Evolutionary conservation across 2,888 invertebrate species (phyloP), one percentile per base, ranked within the genome.

Genomic region (Kuschelorhynchus macadamiae): DNA sequence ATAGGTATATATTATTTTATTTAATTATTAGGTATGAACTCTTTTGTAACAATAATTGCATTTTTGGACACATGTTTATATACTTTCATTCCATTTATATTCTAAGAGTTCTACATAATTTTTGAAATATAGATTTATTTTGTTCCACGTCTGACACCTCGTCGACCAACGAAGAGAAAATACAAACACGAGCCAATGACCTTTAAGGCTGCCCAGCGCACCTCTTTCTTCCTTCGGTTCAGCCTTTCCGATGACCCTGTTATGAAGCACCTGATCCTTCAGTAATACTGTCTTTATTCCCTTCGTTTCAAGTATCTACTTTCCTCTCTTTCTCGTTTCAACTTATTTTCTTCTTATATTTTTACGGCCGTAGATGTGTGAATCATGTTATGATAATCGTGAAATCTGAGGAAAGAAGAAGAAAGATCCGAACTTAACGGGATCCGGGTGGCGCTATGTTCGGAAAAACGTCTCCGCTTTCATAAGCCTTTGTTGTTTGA

Each of bases 151-250:
- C 16, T 65, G 8, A 1, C 16, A 59, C 8, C 33, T 65, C 65
- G 16, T 57, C 16, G 42, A 46, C n/a, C n/a, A 14, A n/a, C 20
- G 14, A 60, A 39, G 60, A 60, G 65, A 66, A 66, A 66, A 66
- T 52, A 59, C 66, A 59, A 66, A 60, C 55, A 60, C 46, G 53
- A 67, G 67, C 61, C 67, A 67, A 61, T 67, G 67, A 67, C 67
- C 67, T 67, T 67, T 59, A 67, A 67, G 67, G 61, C 67, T 61
- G 42, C 67, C 61, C 41, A 11, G 16, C 53, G 52, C 49, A 57
- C 59, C 60, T 66, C 60, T 56, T 64, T 64, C 49, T 64, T 66
- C 66, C 41, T 33, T 65, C 47, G 33, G 12, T 20, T 62, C 62
- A 46, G 55, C 44, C 64, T 56, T 65, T 52, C 53, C 11, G 53